Evolutionary conservation across 2,888 invertebrate species (phyloP).

Genomic region (Luffia ferchaultella): DNA sequence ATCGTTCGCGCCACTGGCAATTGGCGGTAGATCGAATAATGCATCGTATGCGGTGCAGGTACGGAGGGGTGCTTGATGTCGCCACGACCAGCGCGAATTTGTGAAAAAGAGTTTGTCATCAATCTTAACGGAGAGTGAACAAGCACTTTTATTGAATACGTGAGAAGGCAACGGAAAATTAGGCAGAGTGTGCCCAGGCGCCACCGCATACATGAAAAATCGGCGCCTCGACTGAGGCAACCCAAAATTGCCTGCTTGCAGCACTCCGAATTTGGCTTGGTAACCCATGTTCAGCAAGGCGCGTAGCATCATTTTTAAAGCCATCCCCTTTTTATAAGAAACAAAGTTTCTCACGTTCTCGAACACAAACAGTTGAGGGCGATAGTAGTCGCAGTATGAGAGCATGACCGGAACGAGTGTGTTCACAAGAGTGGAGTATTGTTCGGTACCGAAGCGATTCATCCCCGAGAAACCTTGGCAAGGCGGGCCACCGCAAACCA

Average conservation of each 20-base stretch:
- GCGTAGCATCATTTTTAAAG: slow-evolving; percentile 52
- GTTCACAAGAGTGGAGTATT: slow-evolving; percentile 59
- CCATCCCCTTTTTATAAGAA: slow-evolving; percentile 48
- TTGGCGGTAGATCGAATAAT: slow-evolving; percentile 54
- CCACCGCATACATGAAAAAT: slow-evolving; percentile 58
- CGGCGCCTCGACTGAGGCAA: slow-evolving; percentile 58
- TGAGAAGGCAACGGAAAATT: slow-evolving; percentile 54
- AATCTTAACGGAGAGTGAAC: slow-evolving; percentile 39
- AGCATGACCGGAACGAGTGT: slow-evolving; percentile 57
- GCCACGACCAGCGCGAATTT: slow-evolving; percentile 19
- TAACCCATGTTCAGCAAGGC: slow-evolving; percentile 59
- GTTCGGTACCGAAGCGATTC: slow-evolving; percentile 56
- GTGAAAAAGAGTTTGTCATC: slow-evolving; percentile 29
- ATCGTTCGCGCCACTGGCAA: slow-evolving; percentile 37
- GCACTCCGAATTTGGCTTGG: slow-evolving; percentile 58
- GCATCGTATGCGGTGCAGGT: slow-evolving; percentile 37
- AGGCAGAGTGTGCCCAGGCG: slow-evolving; percentile 56
- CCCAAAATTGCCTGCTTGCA: slow-evolving; percentile 63
- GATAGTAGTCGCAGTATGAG: slow-evolving; percentile 61
- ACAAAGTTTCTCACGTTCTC: slow-evolving; percentile 66
- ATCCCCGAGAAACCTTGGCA: slow-evolving; percentile 66
- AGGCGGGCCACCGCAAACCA: slow-evolving; percentile 63
- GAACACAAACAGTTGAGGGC: slow-evolving; percentile 56
- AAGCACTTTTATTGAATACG: slow-evolving; percentile 39
- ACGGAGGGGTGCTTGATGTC: slow-evolving; percentile 42